A percentile compares a stretch with the other conserved stretches of the same genome.
Evolutionary conservation across 2,797 vertebrate genomes (phyloP).

Genomic region (Pangasius larnaudii): DNA sequence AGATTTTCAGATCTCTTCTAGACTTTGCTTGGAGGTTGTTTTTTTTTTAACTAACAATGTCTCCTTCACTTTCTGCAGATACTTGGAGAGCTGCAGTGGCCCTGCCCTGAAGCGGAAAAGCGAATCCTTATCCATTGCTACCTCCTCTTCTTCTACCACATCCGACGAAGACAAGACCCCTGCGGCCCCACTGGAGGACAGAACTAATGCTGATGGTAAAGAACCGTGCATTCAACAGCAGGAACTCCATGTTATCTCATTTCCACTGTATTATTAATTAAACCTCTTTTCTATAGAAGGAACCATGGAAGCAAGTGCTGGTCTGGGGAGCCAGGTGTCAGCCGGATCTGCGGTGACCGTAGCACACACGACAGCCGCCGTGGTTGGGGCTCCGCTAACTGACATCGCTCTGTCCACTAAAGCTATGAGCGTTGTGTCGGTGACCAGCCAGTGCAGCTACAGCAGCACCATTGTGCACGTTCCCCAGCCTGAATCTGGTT

Average conservation of each 20-base stretch:
- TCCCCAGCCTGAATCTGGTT: constrained; percentile 87
- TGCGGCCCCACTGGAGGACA: constrained; percentile 53
- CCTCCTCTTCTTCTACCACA: constrained; percentile 83
- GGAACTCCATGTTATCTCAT: background rate
- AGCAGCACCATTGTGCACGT: constrained; percentile 87
- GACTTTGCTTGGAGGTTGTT: background rate
- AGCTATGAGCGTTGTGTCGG: constrained; percentile 82
- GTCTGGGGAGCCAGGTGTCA: constrained; percentile 69
- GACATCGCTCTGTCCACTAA: constrained; percentile 79
- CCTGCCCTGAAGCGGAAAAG: constrained; percentile 86
- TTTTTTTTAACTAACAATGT: background rate
- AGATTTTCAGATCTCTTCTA: background rate
- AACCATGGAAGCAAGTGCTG: constrained; percentile 59
- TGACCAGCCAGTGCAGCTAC: constrained; percentile 88
- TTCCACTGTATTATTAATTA: background rate
- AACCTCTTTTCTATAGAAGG: constrained; percentile 25
- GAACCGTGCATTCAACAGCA: background rate
- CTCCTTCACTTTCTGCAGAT: constrained; percentile 68
- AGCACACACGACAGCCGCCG: constrained; percentile 60
- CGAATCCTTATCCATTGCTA: constrained; percentile 74
- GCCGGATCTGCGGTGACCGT: constrained; percentile 57
- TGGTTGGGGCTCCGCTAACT: constrained; percentile 75
- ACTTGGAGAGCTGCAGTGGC: constrained; percentile 84
- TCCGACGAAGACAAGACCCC: constrained; percentile 81
- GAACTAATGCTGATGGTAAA: constrained; percentile 67